phyloP scores from a whole-genome alignment of 2,888 invertebrate genomes.

The Pachydiplax longipennis region DNA sequence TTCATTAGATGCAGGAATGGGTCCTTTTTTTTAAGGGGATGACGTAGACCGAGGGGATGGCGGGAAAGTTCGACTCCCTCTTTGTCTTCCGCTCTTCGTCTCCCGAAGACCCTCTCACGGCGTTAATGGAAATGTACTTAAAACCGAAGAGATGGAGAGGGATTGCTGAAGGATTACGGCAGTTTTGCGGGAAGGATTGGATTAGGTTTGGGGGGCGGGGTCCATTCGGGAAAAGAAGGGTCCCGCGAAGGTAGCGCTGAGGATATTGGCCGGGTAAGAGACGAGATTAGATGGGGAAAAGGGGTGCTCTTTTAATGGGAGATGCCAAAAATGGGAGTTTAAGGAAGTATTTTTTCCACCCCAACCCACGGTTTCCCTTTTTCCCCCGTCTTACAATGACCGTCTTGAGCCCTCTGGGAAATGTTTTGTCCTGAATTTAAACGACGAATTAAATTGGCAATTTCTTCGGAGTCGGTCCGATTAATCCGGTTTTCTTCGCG shows the following conservation, averaged over 20 bases:
- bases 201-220: background rate
- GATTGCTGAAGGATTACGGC: conserved; percentile 28
- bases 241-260: background rate
- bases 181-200: background rate
- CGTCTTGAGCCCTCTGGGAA: background rate
- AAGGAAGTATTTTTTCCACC: background rate
- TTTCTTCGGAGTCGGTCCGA: conserved; percentile 10
- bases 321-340: background rate
- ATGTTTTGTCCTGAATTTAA: conserved; percentile 43
- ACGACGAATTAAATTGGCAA: conserved; percentile 39
- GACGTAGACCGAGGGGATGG: background rate
- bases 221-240: background rate
- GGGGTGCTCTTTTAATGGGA: background rate
- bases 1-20: background rate
- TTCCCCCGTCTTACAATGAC: background rate
- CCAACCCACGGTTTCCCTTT: background rate
- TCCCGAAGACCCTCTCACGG: background rate
- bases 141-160: conserved; percentile 11
- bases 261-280: conserved; percentile 1
- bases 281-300: conserved; percentile 1
- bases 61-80: background rate
- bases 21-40: background rate
- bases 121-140: conserved; percentile 42
- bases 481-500: conserved; percentile 26
- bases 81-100: conserved; percentile 17